Evolutionary conservation across 1,140 invertebrate species (phyloP), one percentile per base, ranked within the genome.

Genomic region (Andrena cerasifolii): DNA sequence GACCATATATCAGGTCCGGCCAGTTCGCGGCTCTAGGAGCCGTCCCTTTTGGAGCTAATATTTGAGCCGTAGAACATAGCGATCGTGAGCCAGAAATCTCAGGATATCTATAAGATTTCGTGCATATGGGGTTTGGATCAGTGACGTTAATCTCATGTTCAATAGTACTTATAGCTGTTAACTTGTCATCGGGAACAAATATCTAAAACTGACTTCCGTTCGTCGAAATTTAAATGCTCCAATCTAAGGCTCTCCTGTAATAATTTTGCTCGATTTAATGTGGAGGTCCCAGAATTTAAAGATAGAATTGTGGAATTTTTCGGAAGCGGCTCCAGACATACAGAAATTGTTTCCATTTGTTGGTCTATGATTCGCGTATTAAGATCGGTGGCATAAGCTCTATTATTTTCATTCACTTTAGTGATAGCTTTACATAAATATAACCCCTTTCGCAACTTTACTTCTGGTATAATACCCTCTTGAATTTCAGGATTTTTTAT

Each of bases 381-480:
- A 3, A 63, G 18, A 28, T 47, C 24, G 0, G 61, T 63, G 6
- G 61, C 61, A 28, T 28, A 31, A 8, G 40, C 61, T 49, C 16
- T 28, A 18, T 63, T 63, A 28, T 47, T 47, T 47, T 63, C 14
- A 2, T 28, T 47, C 14, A 47, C 43, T 31, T 47, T 63, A 18
- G 40, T 63, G 1, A 63, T 47, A 6, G 43, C 61, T 63, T 18
- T 63, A 6, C 40, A 63, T 5, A 63, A 28, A 28, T 63, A 28
- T 5, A 63, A 5, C 2, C 43, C 43, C 5, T 63, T 47, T 12
- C 2, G 24, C 18, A 63, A 47, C 1, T 24, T 18, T 2, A 63
- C 2, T 63, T 63, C 43, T 16, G 61, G 61, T 18, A 63, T 47
- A 2, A 47, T 47, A 45, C 61, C 43, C 18, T 63, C 61, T 26